Base-by-base conservation (phyloP, 2,888 invertebrate genomes). In the Junonia oenone region DNA sequence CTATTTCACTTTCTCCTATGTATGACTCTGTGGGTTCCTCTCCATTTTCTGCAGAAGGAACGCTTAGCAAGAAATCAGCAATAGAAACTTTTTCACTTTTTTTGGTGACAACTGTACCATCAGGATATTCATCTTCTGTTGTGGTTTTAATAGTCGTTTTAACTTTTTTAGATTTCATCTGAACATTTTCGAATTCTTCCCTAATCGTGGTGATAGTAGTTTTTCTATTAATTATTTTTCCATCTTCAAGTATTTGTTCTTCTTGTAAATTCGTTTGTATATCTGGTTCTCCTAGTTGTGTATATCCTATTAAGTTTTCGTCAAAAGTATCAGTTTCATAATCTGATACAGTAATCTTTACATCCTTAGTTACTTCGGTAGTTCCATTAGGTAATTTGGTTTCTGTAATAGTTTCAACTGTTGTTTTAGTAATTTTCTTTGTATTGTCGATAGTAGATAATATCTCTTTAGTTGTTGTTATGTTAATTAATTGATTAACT, bases 81-180 rank as follows among this genome's bases (percentile, higher is more conserved):
- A 90, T 77, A 6, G 86, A 85, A 26, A 84, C 74, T 62, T 87
- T 90, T 71, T 87, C 86, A 64, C 78, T 87, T 52, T 78, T 86
- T 59, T 85, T 86, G 0, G 81, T 83, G 45, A 83, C 68, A 1
- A 87, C 69, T n/a, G 84, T 79, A 2, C 88, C 86, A 69, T 90
- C 83, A 4, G 86, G 86, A 61, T 79, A 67, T 72, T 84, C 81
- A 63, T 91, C 87, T 75, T 86, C 86, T 52, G 72, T 74, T 2
- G 53, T 62, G 1, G 66, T 66, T 53, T 62, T 59, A 1, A 77
- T 57, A 14, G 80, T 82, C 62, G 83, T 87, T 69, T 83, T 89
- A 3, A 85, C 73, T 76, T 88, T 90, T 57, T 71, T 81, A 8
- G 73, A 71, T 27, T 62, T 73, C 14, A 63, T 68, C 38, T 64